Evolutionary conservation across 2,797 vertebrate species (phyloP).

Genomic region (Sciurus carolinensis): DNA sequence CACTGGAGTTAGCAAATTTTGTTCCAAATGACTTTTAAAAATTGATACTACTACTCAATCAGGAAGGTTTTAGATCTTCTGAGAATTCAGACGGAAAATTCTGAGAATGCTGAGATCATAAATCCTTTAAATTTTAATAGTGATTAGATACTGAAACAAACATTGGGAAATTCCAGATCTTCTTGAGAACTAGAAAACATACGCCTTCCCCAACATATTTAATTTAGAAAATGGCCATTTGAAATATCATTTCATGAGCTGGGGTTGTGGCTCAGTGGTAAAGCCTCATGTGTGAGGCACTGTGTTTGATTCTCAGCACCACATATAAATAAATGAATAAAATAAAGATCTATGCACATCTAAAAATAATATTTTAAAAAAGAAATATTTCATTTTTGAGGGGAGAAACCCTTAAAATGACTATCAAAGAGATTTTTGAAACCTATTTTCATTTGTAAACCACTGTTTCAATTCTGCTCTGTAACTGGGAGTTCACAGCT

Average conservation of each 20-base stretch:
- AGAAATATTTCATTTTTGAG: background rate
- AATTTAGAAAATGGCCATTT: background rate
- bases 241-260: background rate
- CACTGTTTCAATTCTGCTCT: background rate
- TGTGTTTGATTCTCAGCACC: too few species aligned
- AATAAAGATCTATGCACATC: too few species aligned
- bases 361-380: too few species aligned
- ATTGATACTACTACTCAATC: background rate
- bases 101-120: too few species aligned
- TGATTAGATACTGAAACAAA: conserved; percentile 19
- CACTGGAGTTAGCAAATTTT: background rate
- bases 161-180: background rate
- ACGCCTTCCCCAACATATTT: background rate
- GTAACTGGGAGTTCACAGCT: background rate
- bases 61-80: conserved; percentile 7
- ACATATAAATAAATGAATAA: too few species aligned
- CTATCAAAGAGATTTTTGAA: background rate
- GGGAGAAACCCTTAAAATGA: background rate
- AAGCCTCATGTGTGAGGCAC: too few species aligned
- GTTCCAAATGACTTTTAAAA: conserved; percentile 22
- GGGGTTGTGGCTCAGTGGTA: too few species aligned
- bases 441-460: background rate
- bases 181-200: background rate
- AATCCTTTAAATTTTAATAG: background rate
- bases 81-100: background rate